Evolutionary conservation across 2,113 vertebrate species (phyloP).

Genomic region (Pachycephala philippinensis): DNA sequence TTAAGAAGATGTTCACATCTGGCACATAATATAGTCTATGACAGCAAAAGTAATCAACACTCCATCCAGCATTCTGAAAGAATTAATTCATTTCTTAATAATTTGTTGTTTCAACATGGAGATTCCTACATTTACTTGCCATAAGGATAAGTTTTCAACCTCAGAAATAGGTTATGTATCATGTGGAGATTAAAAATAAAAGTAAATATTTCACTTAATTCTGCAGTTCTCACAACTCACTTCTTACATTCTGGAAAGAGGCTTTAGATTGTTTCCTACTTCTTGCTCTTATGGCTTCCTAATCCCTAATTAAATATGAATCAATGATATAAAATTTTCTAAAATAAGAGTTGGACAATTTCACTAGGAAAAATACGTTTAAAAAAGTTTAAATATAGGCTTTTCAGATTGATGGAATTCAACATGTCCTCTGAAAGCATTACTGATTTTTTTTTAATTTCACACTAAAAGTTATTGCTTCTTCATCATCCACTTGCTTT

Average conservation of each 20-base stretch:
- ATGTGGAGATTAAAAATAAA: not conserved
- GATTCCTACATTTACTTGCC: not conserved
- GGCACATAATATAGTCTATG: not conserved
- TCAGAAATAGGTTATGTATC: not conserved
- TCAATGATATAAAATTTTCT: not conserved
- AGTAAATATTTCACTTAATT: not conserved
- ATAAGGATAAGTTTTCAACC: not conserved
- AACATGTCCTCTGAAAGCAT: not conserved
- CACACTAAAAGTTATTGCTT: not conserved
- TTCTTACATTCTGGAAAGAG: not conserved
- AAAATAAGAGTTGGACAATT: not conserved
- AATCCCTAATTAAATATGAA: not conserved
- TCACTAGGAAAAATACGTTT: not conserved
- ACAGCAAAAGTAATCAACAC: not conserved
- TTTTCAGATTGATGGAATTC: not conserved
- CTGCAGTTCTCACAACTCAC: not conserved
- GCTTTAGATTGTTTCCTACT: not conserved
- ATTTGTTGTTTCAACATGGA: not conserved
- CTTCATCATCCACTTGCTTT: not conserved
- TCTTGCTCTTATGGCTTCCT: not conserved
- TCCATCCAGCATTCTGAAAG: not conserved
- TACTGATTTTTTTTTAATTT: not conserved
- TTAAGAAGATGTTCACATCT: not conserved
- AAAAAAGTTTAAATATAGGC: not conserved
- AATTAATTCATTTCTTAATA: not conserved